Conservation (phyloP, 2,888 invertebrate genomes). For the Catocala nupta region DNA sequence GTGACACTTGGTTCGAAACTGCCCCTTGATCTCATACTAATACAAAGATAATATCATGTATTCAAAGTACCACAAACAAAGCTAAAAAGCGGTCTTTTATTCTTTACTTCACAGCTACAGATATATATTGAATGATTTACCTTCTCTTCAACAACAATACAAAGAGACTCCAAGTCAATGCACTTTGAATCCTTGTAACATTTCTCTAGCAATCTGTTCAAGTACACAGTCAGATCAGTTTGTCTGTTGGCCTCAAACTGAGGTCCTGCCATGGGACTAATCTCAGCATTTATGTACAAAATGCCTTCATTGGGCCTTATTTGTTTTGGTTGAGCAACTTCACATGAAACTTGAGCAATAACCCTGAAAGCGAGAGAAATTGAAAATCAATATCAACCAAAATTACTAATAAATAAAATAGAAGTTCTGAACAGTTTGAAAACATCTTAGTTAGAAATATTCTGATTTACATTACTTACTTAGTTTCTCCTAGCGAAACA, state of each 20-base stretch:
- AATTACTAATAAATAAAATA: no score
- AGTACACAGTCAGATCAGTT: conserved; percentile 90
- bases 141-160: conserved; percentile 96
- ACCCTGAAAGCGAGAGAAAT: conserved; percentile 85
- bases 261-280: conserved; percentile 95
- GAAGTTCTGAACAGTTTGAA: neutral
- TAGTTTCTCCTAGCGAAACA: conserved; percentile 93
- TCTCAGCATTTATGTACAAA: conserved; percentile 94
- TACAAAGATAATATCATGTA: no score
- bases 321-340: conserved; percentile 94
- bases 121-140: conserved; percentile 71
- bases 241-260: conserved; percentile 93
- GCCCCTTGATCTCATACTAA: no score
- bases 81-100: no score
- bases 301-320: conserved; percentile 96
- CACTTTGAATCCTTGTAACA: conserved; percentile 97
- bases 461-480: conserved; percentile 76
- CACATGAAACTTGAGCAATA: conserved; percentile 95
- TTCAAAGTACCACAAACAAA: no score
- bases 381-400: no score
- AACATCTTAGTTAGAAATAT: neutral
- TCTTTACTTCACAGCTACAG: no score
- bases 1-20: no score
- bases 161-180: conserved; percentile 97
- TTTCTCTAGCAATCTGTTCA: conserved; percentile 94